Base-by-base conservation (phyloP, 2,797 vertebrate genomes). In the Neosilurus hyrtlii region DNA sequence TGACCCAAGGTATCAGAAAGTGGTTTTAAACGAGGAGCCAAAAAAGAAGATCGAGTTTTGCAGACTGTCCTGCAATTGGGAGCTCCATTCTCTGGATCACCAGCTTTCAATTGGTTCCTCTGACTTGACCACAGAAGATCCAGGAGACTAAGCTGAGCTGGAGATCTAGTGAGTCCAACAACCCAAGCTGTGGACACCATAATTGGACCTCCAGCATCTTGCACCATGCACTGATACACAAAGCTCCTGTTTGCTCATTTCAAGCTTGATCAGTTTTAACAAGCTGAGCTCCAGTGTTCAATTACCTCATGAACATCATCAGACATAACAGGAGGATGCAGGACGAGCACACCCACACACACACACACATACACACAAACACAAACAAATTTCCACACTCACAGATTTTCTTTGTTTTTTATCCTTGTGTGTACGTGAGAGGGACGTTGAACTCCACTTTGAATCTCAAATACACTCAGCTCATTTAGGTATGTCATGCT, bases 381-480 rank as follows among this genome's bases (percentile, higher is more conserved):
- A 62, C 72, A 61, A 54, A 49, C 22, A 71, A 54, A 81, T n/a
- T 16, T 37, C 26, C 79, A 81, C 71, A 71, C 78, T 57, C 24
- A 26, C 81, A n/a, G 35, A 49, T 18, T 18, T 57, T 63, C 18
- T 56, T 57, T 54, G 79, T 49, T 20, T 56, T 63, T 72, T 54
- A 37, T 26, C 62, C 75, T 78, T 52, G 52, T 71, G 8, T 59
- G 71, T 62, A 71, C 30, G 54, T 62, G 59, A 54, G 54, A 57
- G 51, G 61, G 26, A 73, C 76, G 59, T 52, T 76, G 76, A 82
- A 59, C 65, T 73, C 62, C 51, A 54, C 84, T 80, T 83, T 83
- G 82, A 83, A 83, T 83, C 82, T 49, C 82, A 83, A 83, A 83
- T 83, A 57, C 20, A 7, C 59, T 83, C 20, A 79, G 57, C 77